These are phyloP conservation scores for Calidris pygmaea DNA, from an alignment of 2,113 vertebrate genomes.

Conservation along the genomic window DNA sequence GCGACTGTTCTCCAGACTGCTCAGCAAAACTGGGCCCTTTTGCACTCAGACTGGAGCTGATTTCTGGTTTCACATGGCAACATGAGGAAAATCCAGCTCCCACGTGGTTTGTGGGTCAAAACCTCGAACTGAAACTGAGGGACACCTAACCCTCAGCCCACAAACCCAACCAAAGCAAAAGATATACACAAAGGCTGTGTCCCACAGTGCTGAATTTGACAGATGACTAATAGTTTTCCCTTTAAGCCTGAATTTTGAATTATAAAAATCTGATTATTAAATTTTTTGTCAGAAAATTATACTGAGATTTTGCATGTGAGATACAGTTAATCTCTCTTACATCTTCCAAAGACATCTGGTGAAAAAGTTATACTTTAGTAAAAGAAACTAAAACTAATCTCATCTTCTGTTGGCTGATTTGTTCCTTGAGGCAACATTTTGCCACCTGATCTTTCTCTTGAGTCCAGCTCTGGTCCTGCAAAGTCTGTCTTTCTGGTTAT, in stretches of 20 bases:
- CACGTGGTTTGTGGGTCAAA: neutral
- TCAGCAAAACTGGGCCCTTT: conserved; percentile 16
- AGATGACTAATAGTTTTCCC: neutral
- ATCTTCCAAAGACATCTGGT: neutral
- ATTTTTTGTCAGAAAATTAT: neutral
- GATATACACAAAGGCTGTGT: neutral
- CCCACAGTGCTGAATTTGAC: neutral
- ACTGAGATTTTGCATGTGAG: neutral
- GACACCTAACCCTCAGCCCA: neutral
- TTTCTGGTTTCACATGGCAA: conserved; percentile 43
- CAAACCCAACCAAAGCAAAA: neutral
- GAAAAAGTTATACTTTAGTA: neutral
- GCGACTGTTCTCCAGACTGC: conserved; percentile 1
- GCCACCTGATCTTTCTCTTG: conserved; percentile 1
- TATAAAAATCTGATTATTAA: neutral
- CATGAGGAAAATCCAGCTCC: conserved; percentile 5
- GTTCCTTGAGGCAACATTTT: conserved; percentile 7
- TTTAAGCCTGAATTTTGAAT: neutral
- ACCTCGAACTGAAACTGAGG: neutral
- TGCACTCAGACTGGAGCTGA: neutral
- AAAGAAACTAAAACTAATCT: conserved; percentile 1
- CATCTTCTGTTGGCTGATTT: neutral
- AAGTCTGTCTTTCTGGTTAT: neutral
- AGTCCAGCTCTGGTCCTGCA: neutral
- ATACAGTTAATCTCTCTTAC: neutral